Evolutionary conservation across 2,113 vertebrate genomes (phyloP).

Genomic region (Macaca fascicularis): T2T-MFA8v1.1 NC_088379.1:163706001-163706500

Average conservation of each 20-base stretch:
- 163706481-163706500: neutral
- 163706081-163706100: neutral
- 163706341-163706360: slow-evolving; percentile 24
- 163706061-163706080: neutral
- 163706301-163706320: slow-evolving; percentile 40
- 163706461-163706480: neutral
- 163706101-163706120: neutral
- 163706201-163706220: neutral
- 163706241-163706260: slow-evolving; percentile 27
- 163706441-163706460: neutral
- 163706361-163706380: neutral
- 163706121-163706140: neutral
- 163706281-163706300: slow-evolving; percentile 58
- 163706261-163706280: slow-evolving; percentile 65
- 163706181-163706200: neutral
- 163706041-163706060: neutral
- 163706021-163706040: neutral
- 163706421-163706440: neutral
- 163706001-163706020: neutral
- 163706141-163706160: neutral
- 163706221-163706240: neutral
- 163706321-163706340: slow-evolving; percentile 15
- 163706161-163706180: neutral
- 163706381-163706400: neutral
- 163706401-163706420: neutral